phyloP scores from a whole-genome alignment of 2,797 vertebrate genomes.

The Cynodonichthys magdalenae region DNA sequence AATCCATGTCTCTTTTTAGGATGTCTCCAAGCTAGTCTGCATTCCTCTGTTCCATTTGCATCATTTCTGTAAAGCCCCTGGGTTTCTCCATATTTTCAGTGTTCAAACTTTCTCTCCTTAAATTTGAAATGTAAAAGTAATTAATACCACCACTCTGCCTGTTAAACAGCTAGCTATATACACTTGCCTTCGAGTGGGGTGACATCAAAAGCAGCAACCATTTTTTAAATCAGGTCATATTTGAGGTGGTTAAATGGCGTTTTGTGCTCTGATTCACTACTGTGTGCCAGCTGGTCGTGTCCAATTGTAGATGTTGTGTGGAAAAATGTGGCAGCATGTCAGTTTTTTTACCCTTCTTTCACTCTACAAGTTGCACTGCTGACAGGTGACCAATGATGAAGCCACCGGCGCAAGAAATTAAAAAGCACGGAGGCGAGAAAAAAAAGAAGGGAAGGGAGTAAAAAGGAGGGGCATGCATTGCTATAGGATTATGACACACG shows the following conservation, averaged over 20 bases:
- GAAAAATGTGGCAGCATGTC: conserved; percentile 56
- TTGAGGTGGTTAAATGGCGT: conserved; percentile 20
- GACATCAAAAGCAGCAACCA: conserved; percentile 28
- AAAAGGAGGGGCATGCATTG: conserved; percentile 59
- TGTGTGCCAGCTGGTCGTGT: conserved; percentile 28
- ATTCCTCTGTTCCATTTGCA: too few species aligned
- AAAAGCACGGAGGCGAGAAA: conserved; percentile 75
- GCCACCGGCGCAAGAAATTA: conserved; percentile 79
- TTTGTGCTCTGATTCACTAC: conserved; percentile 41
- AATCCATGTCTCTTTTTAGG: too few species aligned
- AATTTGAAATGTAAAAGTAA: conserved; percentile 19
- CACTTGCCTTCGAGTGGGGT: conserved; percentile 1
- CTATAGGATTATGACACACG: conserved; percentile 74
- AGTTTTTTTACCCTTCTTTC: conserved; percentile 32
- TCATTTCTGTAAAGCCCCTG: not conserved
- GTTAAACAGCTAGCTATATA: conserved; percentile 14
- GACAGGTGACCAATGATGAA: conserved; percentile 81
- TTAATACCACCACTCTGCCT: not conserved
- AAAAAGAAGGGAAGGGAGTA: conserved; percentile 27
- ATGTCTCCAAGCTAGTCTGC: too few species aligned
- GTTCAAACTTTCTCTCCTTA: conserved; percentile 8
- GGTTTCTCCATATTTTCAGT: conserved; percentile 9
- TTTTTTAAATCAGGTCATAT: conserved; percentile 3
- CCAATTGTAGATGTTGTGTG: conserved; percentile 40
- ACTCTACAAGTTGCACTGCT: conserved; percentile 58